phyloP scores from a whole-genome alignment of 2,113 vertebrate species.

The Callopanchax toddi region DNA sequence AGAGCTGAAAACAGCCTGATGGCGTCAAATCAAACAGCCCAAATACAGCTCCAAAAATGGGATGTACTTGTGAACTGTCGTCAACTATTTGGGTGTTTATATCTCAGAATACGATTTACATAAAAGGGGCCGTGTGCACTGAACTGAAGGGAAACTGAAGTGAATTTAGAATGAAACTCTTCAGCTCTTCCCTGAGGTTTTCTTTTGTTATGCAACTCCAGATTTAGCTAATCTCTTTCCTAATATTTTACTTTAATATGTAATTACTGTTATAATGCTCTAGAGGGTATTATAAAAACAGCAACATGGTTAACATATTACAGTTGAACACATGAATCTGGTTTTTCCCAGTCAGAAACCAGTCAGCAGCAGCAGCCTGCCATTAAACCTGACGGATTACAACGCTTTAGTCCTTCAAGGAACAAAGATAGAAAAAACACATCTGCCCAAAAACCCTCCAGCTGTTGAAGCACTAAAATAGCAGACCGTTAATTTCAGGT shows the following conservation, averaged over 20 bases:
- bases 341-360: neutral
- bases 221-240: neutral
- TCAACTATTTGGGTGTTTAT: too few species aligned
- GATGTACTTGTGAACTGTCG: neutral
- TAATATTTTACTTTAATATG: neutral
- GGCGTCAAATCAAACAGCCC: neutral
- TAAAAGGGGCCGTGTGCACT: neutral
- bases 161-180: neutral
- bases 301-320: neutral
- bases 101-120: neutral
- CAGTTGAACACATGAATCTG: slow-evolving; percentile 1
- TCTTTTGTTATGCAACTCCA: neutral
- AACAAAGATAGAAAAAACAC: neutral
- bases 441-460: neutral
- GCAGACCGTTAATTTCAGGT: neutral
- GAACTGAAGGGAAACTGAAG: too few species aligned
- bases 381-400: slow-evolving; percentile 14
- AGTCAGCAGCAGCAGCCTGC: neutral
- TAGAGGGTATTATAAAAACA: neutral
- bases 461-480: slow-evolving; percentile 2
- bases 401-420: slow-evolving; percentile 8
- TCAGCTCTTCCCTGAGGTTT: too few species aligned
- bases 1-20: neutral
- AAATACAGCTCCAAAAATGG: neutral
- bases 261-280: neutral